These are phyloP conservation scores for Uropetala carovei DNA, from an alignment of 2,888 invertebrate genomes.

Conservation along the genomic window DNA sequence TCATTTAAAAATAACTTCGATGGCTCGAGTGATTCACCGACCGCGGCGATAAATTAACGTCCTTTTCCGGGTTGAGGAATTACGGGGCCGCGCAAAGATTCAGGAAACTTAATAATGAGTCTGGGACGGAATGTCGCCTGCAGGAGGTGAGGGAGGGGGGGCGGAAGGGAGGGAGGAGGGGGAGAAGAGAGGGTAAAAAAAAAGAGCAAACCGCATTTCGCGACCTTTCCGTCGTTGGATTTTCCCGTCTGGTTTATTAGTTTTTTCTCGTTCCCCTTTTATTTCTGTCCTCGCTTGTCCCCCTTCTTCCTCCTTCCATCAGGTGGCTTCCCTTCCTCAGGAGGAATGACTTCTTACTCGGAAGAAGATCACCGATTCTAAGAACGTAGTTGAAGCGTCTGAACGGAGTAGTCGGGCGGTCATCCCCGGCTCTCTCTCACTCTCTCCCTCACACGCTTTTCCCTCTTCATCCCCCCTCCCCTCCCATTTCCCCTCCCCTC, in stretches of 20 bases:
- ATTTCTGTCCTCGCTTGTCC: background rate
- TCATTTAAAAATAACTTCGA: background rate
- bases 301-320: background rate
- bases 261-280: conserved; percentile 31
- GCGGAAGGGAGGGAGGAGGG: background rate
- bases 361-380: conserved; percentile 60
- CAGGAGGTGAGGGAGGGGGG: background rate
- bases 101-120: conserved; percentile 18
- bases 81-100: conserved; percentile 11
- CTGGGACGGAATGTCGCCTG: background rate
- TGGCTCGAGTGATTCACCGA: background rate
- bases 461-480: background rate
- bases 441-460: background rate
- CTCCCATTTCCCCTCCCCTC: background rate
- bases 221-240: conserved; percentile 40
- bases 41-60: background rate
- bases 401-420: background rate
- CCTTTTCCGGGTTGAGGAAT: conserved; percentile 24
- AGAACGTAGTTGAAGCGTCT: conserved; percentile 29
- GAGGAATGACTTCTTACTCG: conserved; percentile 64
- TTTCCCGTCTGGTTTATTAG: conserved; percentile 24
- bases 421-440: background rate
- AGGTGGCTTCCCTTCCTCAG: conserved; percentile 50
- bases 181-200: background rate
- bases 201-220: conserved; percentile 1